These are phyloP conservation scores for Mungos mungo DNA, from an alignment of 2,113 vertebrate species.

Conservation along the genomic window DNA sequence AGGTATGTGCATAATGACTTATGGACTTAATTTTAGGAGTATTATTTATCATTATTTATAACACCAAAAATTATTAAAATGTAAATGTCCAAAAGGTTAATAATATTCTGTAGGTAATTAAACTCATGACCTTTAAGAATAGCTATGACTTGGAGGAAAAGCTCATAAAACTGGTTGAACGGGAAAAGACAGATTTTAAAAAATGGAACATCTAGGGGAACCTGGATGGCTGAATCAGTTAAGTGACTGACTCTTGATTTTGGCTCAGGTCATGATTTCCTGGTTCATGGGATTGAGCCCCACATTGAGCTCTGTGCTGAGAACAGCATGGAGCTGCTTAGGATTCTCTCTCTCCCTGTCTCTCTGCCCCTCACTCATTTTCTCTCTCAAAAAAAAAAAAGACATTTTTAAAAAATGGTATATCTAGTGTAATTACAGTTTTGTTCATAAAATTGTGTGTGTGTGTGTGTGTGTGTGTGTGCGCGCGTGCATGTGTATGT, in stretches of 20 bases:
- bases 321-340: too few relatives aligned
- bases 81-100: slow-evolving; percentile 24
- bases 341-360: too few relatives aligned
- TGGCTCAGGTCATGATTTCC: too few relatives aligned
- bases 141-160: not conserved
- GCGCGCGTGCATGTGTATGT: not conserved
- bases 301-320: too few relatives aligned
- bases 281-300: too few relatives aligned
- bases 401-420: not conserved
- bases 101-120: slow-evolving; percentile 48
- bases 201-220: not conserved
- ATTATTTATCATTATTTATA: slow-evolving; percentile 51
- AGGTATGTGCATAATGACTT: not conserved
- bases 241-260: too few relatives aligned
- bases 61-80: slow-evolving; percentile 39
- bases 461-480: not conserved
- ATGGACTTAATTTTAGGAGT: not conserved
- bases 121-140: slow-evolving; percentile 55
- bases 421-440: not conserved
- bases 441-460: slow-evolving; percentile 28
- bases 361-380: too few relatives aligned
- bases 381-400: too few relatives aligned
- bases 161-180: not conserved
- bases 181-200: not conserved
- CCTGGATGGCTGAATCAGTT: too few relatives aligned